Percentiles rank a stretch among this genome's conserved stretches.
Evolutionary conservation across 2,113 vertebrate genomes (phyloP).

Genomic region (Rhinogobius similis): DNA sequence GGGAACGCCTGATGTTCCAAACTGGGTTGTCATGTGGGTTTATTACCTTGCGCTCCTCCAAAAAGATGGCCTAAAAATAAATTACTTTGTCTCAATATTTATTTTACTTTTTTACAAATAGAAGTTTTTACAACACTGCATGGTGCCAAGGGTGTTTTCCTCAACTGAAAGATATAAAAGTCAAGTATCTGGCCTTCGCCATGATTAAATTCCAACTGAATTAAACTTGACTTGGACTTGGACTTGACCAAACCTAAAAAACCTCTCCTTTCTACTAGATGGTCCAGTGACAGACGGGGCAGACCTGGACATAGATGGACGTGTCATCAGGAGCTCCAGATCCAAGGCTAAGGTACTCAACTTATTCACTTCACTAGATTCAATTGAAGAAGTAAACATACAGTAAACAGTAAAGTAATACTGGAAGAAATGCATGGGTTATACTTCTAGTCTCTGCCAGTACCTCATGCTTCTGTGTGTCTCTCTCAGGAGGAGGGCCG

Average conservation of each 20-base stretch:
- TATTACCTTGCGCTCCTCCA: too few species aligned
- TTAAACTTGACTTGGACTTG: background rate
- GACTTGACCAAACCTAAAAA: background rate
- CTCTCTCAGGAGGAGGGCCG: slow-evolving; percentile 48
- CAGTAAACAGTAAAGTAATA: background rate
- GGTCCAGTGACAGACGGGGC: slow-evolving; percentile 62
- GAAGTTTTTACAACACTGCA: background rate
- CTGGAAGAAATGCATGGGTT: background rate
- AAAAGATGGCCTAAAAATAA: too few species aligned
- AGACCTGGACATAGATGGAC: slow-evolving; percentile 68
- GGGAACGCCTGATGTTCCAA: too few species aligned
- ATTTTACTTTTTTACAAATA: background rate
- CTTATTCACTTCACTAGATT: background rate
- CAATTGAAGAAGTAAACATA: background rate
- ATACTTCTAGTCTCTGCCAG: background rate
- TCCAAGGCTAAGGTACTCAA: slow-evolving; percentile 59
- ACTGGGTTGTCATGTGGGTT: too few species aligned
- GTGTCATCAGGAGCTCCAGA: slow-evolving; percentile 59
- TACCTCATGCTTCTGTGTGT: background rate
- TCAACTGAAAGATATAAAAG: too few species aligned
- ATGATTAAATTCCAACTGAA: background rate
- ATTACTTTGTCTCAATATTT: too few species aligned
- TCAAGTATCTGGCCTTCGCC: too few species aligned
- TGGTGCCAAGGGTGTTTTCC: too few species aligned
- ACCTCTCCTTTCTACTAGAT: slow-evolving; percentile 37